phyloP scores from a whole-genome alignment of 2,797 vertebrate genomes.

The Perodicticus potto region DNA sequence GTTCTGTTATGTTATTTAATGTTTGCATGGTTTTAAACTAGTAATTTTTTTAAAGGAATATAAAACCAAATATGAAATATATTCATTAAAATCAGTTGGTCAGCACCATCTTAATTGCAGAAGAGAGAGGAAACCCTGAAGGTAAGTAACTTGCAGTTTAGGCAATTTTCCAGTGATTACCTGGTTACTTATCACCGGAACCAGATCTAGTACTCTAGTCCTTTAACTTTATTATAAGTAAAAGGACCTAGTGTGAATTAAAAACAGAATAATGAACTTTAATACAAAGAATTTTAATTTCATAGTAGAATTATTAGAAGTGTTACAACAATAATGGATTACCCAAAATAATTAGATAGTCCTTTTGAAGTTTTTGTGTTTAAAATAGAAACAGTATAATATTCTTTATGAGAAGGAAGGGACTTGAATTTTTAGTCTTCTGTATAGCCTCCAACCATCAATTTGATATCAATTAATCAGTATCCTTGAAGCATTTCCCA shows the following conservation, averaged over 20 bases:
- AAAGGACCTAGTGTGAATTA: background rate
- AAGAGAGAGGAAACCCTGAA: background rate
- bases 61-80: conserved; percentile 38
- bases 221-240: background rate
- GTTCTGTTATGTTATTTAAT: conserved; percentile 38
- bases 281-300: conserved; percentile 49
- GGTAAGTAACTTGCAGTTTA: conserved; percentile 11
- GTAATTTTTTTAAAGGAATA: conserved; percentile 2
- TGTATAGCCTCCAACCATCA: background rate
- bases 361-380: background rate
- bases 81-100: background rate
- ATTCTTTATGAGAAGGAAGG: background rate
- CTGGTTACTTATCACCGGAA: background rate
- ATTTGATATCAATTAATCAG: background rate
- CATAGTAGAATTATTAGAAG: background rate
- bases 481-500: conserved; percentile 33
- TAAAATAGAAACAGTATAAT: background rate
- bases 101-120: background rate
- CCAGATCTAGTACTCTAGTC: background rate
- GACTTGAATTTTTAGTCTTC: conserved; percentile 40
- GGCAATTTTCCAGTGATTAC: background rate
- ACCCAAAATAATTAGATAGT: conserved; percentile 2
- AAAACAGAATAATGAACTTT: conserved; percentile 49
- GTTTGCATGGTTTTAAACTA: conserved; percentile 24
- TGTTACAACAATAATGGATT: conserved; percentile 35